phyloP scores from a whole-genome alignment of 2,888 invertebrate genomes.

The Limnephilus rhombicus region DNA sequence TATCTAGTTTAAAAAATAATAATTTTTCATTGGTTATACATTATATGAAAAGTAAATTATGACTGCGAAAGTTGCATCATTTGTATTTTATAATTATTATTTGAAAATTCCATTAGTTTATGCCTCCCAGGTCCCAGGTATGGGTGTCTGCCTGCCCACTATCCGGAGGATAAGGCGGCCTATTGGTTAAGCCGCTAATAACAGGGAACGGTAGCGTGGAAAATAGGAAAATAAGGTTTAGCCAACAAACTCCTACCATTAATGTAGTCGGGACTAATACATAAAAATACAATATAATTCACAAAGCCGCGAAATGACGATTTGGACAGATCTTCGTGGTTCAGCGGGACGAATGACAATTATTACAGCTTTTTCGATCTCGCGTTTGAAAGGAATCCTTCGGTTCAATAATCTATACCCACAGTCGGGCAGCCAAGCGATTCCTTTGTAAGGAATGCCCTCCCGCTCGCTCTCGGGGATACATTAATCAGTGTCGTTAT shows the following conservation, averaged over 20 bases:
- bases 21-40: too few relatives aligned
- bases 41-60: too few relatives aligned
- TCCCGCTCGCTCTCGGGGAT: neutral
- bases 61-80: too few relatives aligned
- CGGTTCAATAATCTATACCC: neutral
- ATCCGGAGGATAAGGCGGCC: neutral
- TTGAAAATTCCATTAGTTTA: neutral
- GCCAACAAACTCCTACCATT: neutral
- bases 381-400: neutral
- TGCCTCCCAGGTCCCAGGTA: neutral
- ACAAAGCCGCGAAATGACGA: neutral
- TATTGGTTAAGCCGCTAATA: neutral
- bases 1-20: too few relatives aligned
- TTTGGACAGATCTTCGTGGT: neutral
- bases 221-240: constrained; percentile 19
- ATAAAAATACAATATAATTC: neutral
- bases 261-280: neutral
- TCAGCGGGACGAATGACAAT: neutral
- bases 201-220: neutral
- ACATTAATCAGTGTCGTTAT: neutral
- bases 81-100: neutral
- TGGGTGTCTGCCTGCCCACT: neutral
- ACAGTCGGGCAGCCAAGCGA: neutral
- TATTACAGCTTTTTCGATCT: neutral
- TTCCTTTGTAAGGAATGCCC: neutral